A percentile compares a stretch with the other conserved stretches of the same genome.
phyloP scores from a whole-genome alignment of 1,140 invertebrate genomes.

The Drosophila subobscura region DNA sequence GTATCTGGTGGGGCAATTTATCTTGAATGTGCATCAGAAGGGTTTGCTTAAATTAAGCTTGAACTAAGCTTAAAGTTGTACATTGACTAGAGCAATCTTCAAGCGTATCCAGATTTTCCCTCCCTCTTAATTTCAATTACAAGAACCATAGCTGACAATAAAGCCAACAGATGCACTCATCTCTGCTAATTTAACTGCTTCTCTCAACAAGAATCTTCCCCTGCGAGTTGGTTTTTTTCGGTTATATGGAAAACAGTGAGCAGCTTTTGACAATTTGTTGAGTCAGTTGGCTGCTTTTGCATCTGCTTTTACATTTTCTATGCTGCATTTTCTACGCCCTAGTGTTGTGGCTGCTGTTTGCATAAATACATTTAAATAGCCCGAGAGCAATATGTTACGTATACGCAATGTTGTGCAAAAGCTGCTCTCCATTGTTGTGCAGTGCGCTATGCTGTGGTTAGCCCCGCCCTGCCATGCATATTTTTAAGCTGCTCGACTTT shows the following conservation, averaged over 20 bases:
- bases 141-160: no score
- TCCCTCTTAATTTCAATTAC: no score
- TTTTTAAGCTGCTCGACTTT: slow-evolving; percentile 74
- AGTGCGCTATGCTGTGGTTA: slow-evolving; percentile 48
- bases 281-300: slow-evolving; percentile 38
- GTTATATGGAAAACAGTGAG: slow-evolving; percentile 44
- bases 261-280: slow-evolving; percentile 80
- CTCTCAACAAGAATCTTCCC: not conserved
- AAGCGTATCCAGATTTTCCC: no score
- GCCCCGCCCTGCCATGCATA: slow-evolving; percentile 59
- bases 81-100: no score
- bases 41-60: no score
- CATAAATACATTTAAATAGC: slow-evolving; percentile 81
- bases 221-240: not conserved
- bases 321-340: slow-evolving; percentile 32
- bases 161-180: not conserved
- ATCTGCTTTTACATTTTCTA: slow-evolving; percentile 12
- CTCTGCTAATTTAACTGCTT: slow-evolving; percentile 1
- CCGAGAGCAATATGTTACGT: slow-evolving; percentile 74
- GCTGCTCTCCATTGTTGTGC: slow-evolving; percentile 25
- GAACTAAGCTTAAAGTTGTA: no score
- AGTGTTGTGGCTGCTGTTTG: slow-evolving; percentile 54
- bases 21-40: no score
- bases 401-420: slow-evolving; percentile 60
- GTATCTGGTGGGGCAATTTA: no score